phyloP scores from a whole-genome alignment of 1,140 invertebrate genomes.

The Steinernema feltiae region DNA sequence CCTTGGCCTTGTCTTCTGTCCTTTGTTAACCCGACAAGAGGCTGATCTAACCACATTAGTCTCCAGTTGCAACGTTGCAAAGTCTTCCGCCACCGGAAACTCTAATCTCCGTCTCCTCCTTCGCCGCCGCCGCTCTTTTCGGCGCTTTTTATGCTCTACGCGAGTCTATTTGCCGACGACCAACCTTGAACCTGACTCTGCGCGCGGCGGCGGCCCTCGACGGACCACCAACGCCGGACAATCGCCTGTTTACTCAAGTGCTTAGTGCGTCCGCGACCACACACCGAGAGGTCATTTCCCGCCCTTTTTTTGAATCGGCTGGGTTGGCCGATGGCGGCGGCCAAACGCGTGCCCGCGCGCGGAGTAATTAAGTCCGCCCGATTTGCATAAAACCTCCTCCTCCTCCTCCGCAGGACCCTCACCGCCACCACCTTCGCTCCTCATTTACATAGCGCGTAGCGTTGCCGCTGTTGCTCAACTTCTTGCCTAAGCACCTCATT shows the following conservation, averaged over 20 bases:
- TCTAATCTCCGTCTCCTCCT: background rate
- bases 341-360: constrained; percentile 9
- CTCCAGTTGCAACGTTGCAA: background rate
- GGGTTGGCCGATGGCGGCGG: background rate
- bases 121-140: background rate
- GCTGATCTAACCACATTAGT: background rate
- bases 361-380: constrained; percentile 9
- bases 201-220: background rate
- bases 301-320: background rate
- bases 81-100: background rate
- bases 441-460: background rate
- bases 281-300: constrained; percentile 14
- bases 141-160: background rate
- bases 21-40: background rate
- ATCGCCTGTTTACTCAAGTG: background rate
- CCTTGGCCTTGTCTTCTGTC: too few species aligned
- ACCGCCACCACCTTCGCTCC: background rate
- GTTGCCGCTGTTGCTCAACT: too few species aligned
- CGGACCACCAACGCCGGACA: background rate
- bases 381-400: background rate
- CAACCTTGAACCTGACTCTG: background rate
- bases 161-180: background rate
- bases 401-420: background rate
- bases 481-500: too few species aligned
- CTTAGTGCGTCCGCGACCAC: background rate